phyloP scores from a whole-genome alignment of 2,888 invertebrate genomes.

The Spisula subtruncata region DNA sequence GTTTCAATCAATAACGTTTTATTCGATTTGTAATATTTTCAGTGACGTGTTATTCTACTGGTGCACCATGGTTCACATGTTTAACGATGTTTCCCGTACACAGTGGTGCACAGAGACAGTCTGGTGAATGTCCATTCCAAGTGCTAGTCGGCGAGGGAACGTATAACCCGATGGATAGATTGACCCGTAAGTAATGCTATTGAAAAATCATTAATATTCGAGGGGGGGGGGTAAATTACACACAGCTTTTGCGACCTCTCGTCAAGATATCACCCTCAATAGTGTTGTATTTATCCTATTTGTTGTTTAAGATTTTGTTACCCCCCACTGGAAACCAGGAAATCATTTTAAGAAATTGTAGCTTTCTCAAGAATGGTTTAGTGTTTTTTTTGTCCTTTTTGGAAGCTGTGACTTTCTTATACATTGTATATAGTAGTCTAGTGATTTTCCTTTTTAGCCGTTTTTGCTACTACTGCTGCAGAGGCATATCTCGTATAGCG shows the following conservation, averaged over 20 bases:
- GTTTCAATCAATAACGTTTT: no score
- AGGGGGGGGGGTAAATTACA: neutral
- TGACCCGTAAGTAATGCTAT: constrained; percentile 18
- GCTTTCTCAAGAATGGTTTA: no score
- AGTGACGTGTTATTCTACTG: constrained; percentile 79
- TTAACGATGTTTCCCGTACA: constrained; percentile 84
- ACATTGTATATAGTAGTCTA: neutral
- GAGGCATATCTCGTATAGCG: no score
- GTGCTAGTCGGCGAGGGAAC: neutral
- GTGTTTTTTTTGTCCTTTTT: neutral
- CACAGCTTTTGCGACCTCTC: neutral
- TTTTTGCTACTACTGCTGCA: no score
- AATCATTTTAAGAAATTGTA: no score
- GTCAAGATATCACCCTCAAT: neutral
- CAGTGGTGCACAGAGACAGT: constrained; percentile 74
- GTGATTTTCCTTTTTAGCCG: no score
- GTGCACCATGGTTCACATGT: constrained; percentile 83
- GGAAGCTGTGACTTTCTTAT: neutral
- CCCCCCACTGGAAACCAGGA: no score
- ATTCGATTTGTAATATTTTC: neutral
- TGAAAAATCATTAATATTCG: no score
- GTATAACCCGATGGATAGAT: neutral
- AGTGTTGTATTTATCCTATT: neutral
- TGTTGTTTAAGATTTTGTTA: no score
- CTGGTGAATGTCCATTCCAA: constrained; percentile 73